Evolutionary conservation across 2,797 vertebrate genomes (phyloP), one percentile per base, ranked within the genome.

Genomic region (Arrhamphus sclerolepis): DNA sequence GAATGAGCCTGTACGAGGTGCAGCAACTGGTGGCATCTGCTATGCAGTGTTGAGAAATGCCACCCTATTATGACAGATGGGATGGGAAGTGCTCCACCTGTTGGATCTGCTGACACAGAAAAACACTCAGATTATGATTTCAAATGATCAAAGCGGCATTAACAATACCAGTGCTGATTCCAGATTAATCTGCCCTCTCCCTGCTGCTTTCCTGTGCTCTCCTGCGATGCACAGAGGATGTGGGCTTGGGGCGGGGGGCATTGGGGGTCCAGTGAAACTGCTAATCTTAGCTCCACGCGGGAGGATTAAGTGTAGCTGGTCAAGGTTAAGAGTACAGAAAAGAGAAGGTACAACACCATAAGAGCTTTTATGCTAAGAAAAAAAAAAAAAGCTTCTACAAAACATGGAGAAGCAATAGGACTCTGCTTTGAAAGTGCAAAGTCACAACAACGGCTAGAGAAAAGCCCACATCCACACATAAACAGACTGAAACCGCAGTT

Each of bases 281-380:
- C 77, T 89, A 88, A 89, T 86, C 83, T 80, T 5, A 28, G 65
- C 62, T 44, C 42, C 59, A 48, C 26, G 64, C 57, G 75, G 56
- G 66, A 56, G 63, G 86, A 85, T 87, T 89, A 84, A 44, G 67
- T 29, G 44, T 56, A 66, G 75, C 46, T 60, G 68, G 67, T 82
- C 44, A 21, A 61, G n/a, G 18, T 68, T 70, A 47, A 55, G 56
- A 76, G 58, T 18, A 44, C 20, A 63, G 69, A 48, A 70, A 70
- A 63, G 68, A 57, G 66, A 81, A 67, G 13, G 68, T 69, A 64
- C 57, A 42, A 50, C 50, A 67, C 39, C 18, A 60, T 34, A 29
- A 68, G 24, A 56, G 62, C 31, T 48, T 70, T 69, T 60, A 52
- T 3, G 0, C 28, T n/a, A n/a, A n/a, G n/a, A 55, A 70, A 52